Evolutionary conservation across 2,797 vertebrate species (phyloP).

Genomic region (Rhyacichthys aspro): DNA sequence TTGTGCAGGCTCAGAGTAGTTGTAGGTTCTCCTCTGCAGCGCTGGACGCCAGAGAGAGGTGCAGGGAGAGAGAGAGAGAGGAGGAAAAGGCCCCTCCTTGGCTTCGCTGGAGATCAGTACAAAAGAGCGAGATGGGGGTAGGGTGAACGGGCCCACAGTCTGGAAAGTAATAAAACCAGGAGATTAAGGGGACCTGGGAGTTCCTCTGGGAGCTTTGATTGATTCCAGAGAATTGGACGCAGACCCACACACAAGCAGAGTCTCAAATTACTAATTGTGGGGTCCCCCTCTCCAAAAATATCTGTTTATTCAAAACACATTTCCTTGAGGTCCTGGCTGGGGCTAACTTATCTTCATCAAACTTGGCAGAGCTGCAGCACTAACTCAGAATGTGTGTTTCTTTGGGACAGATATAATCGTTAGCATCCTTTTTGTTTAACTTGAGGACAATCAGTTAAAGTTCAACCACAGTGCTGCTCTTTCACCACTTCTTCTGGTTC

Average conservation of each 20-base stretch:
- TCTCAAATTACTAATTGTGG: conserved; percentile 85
- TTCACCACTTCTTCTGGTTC: conserved; percentile 15
- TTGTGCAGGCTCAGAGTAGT: conserved; percentile 28
- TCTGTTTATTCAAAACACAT: conserved; percentile 80
- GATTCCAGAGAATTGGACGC: conserved; percentile 84
- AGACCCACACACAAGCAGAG: conserved; percentile 76
- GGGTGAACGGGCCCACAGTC: conserved; percentile 83
- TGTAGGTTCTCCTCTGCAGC: too few relatives aligned
- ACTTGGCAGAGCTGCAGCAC: conserved; percentile 37
- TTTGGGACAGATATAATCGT: neutral
- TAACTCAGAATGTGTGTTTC: conserved; percentile 10
- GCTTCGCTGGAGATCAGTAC: conserved; percentile 83
- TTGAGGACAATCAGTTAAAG: conserved; percentile 25
- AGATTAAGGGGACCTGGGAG: conserved; percentile 84
- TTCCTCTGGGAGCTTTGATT: conserved; percentile 85
- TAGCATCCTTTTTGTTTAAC: conserved; percentile 12
- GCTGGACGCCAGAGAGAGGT: conserved; percentile 47
- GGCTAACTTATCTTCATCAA: conserved; percentile 53
- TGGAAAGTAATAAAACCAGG: conserved; percentile 89
- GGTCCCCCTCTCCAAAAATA: conserved; percentile 78
- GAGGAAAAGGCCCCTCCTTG: conserved; percentile 72
- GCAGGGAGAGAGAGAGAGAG: conserved; percentile 17
- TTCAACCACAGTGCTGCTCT: conserved; percentile 18
- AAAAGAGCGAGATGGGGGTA: conserved; percentile 83
- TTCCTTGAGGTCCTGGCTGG: conserved; percentile 59